Conservation (phyloP, 2,797 vertebrate genomes). For the Ctenopoma multispine region DNA sequence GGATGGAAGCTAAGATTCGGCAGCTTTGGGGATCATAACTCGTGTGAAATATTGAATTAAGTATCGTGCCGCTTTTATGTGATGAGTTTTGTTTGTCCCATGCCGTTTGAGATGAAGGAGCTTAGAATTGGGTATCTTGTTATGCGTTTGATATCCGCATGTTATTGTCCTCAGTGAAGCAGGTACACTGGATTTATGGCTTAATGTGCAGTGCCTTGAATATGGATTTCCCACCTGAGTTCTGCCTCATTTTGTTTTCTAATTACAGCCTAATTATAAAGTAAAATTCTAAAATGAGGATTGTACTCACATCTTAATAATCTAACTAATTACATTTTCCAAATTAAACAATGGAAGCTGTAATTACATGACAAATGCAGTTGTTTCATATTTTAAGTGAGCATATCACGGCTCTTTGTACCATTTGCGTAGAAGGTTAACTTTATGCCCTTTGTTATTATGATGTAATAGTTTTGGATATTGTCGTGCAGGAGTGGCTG, state of each 20-base stretch:
- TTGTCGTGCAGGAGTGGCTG: not conserved
- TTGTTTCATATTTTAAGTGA: slow-evolving; percentile 39
- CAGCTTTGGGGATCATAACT: slow-evolving; percentile 2
- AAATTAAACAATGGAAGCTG: slow-evolving; percentile 66
- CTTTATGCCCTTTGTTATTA: slow-evolving; percentile 14
- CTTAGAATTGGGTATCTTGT: slow-evolving; percentile 4
- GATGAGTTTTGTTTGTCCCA: slow-evolving; percentile 3
- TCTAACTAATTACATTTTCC: slow-evolving; percentile 68
- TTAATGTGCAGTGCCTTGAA: slow-evolving; percentile 51
- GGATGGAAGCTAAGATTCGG: not conserved
- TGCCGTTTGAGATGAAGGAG: slow-evolving; percentile 12
- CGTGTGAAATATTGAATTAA: not conserved
- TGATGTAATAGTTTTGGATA: slow-evolving; percentile 3
- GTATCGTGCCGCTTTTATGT: slow-evolving; percentile 1
- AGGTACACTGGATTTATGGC: slow-evolving; percentile 28
- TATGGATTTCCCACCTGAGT: slow-evolving; percentile 81
- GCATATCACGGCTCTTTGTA: slow-evolving; percentile 1
- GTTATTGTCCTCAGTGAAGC: slow-evolving; percentile 12
- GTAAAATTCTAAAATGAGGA: slow-evolving; percentile 72
- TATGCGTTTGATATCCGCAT: slow-evolving; percentile 23
- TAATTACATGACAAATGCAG: slow-evolving; percentile 71
- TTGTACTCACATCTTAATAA: slow-evolving; percentile 70
- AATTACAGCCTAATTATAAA: slow-evolving; percentile 81
- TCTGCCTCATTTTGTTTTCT: slow-evolving; percentile 71
- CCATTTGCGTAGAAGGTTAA: slow-evolving; percentile 18